A percentile compares a stretch with the other conserved stretches of the same genome.
phyloP scores from a whole-genome alignment of 2,113 vertebrate species.

The rat (Rattus norvegicus) region DNA sequence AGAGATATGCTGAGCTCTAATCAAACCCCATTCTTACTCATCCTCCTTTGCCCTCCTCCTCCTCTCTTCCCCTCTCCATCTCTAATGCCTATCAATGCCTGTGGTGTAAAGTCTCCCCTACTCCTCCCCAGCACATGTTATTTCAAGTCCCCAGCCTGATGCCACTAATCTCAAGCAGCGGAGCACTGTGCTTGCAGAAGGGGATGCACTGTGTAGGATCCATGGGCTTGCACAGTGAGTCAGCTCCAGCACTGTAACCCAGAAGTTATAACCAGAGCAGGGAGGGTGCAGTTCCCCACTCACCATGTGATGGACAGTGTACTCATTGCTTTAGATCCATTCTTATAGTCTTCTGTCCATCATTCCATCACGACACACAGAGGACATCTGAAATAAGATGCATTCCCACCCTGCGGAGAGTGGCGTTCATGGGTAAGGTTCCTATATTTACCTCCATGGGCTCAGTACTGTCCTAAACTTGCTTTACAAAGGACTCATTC shows the following conservation, averaged over 20 bases:
- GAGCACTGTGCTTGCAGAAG: background rate
- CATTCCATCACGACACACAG: background rate
- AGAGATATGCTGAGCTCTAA: background rate
- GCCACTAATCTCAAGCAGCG: background rate
- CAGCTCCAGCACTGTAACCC: background rate
- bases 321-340: background rate
- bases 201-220: rapidly evolving
- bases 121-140: too few species aligned
- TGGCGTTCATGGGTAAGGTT: background rate
- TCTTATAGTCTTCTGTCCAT: background rate
- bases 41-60: background rate
- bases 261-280: background rate
- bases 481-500: background rate
- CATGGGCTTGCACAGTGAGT: rapidly evolving
- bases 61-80: background rate
- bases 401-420: background rate
- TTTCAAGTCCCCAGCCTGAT: background rate
- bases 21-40: background rate
- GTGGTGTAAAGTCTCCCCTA: background rate
- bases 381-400: background rate
- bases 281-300: too few species aligned
- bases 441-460: background rate
- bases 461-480: background rate
- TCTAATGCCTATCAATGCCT: background rate
- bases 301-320: background rate